Evolutionary conservation across 1,140 invertebrate species (phyloP), one percentile per base, ranked within the genome.

Genomic region (Caenorhabditis latens): DNA sequence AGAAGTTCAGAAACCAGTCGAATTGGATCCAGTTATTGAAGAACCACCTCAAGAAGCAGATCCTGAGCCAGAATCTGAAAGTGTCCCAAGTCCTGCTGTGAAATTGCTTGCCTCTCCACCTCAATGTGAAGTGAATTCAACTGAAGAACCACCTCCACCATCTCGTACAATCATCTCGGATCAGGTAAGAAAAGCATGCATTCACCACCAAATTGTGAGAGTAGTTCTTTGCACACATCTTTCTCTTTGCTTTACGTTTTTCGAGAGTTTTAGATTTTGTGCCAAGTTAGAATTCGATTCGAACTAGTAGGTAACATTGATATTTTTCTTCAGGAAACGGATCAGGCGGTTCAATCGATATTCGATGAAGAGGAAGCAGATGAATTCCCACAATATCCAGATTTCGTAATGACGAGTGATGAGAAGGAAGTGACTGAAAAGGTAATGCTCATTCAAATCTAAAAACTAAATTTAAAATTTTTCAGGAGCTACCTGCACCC

Each of bases 341-440:
- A 79, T 79, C 71, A 79, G 53, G 71, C 71, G 7, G 71, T 79
- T 24, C 71, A 79, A n/a, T 79, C 71, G 6, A 79, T 79, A 9
- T 79, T 79, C 40, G 71, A 79, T 53, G 71, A 79, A 79, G 71
- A 79, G 14, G 71, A 79, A 24, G 71, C 71, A 24, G 71, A 79
- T 21, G 71, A 79, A 13, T 79, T 79, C 71, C 71, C 71, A 13
- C 71, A 79, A 32, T 79, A 79, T 79, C 71, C 71, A 21, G 71
- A 79, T 32, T 50, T 79, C 16, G 67, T 43, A 8, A 71, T 71
- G 40, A 43, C 16, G 6, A 65, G 9, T n/a, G 42, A 71, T 13
- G 71, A 50, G 7, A 79, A 79, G n/a, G 46, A 79, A 14, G 43
- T 21, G 14, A 14, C 71, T 50, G 43, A 21, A 24, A 79, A 79